Evolutionary conservation across 2,888 invertebrate genomes (phyloP), one percentile per base, ranked within the genome.

Genomic region (Resseliella maxima): DNA sequence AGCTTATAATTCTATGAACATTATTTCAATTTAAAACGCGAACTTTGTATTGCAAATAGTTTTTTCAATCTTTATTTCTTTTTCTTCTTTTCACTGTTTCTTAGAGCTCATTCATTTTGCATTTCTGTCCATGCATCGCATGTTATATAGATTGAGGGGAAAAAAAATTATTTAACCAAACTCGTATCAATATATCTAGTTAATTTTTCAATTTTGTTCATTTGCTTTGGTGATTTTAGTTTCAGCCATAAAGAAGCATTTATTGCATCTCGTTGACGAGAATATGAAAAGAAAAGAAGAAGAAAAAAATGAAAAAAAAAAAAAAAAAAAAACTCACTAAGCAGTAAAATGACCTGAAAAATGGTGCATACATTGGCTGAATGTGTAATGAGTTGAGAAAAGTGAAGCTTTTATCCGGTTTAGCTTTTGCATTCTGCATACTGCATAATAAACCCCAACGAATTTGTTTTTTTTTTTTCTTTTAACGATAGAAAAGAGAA

Each of bases 351-450:
- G 72, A n/a, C 72, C 35, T 72, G 72, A 72, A 72, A 72, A 72
- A 72, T 72, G 27, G 72, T 72, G 72, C 72, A 72, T 31, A 72
- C 72, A 72, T 72, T n/a, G 15, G 31, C 15, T 72, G 72, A 72
- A 72, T 72, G 72, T 72, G 31, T 72, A 72, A 72, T 72, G 72
- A 72, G 72, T 72, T 72, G 35, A 72, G 31, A 27, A 31, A 0
- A 31, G 31, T 72, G 12, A 24, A n/a, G n/a, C 59, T 24, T 6
- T 50, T 5, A 31, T 72, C 72, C 72, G 27, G 31, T 72, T 27
- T 72, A 35, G 15, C 72, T 10, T 31, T 31, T 31, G 31, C 72
- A 72, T 35, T 31, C 18, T 72, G 72, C 31, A 72, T 72, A 24
- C 24, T 10, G 59, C 50, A 50, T 10, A 10, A 8, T 50, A 50